Evolutionary conservation across 2,797 vertebrate species (phyloP).

Genomic region (Phylloscopus collybita): DNA sequence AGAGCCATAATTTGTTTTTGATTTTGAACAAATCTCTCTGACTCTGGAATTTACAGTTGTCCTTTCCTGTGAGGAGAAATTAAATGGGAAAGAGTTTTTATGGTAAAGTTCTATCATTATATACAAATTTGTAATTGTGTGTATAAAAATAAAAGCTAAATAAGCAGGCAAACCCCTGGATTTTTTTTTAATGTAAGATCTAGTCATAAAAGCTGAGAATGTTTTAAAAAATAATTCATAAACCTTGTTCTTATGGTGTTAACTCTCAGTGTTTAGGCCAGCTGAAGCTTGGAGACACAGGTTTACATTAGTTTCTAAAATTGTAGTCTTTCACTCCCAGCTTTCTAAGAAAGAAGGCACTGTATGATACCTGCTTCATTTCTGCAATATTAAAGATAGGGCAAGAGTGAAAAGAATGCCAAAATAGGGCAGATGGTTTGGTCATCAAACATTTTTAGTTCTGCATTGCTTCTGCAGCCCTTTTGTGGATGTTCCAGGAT

Average conservation of each 20-base stretch:
- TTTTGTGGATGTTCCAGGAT: not conserved
- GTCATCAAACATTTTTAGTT: not conserved
- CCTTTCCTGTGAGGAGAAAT: not conserved
- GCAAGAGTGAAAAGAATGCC: not conserved
- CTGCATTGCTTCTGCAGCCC: not conserved
- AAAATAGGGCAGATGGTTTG: not conserved
- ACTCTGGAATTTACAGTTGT: not conserved
- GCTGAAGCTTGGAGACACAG: not conserved
- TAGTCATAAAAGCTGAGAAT: not conserved
- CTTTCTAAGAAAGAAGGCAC: constrained; percentile 12
- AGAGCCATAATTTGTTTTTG: not conserved
- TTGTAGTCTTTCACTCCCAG: not conserved
- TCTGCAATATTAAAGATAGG: not conserved
- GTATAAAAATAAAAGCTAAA: not conserved
- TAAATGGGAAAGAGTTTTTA: not conserved
- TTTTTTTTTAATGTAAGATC: not conserved
- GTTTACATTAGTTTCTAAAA: constrained; percentile 19
- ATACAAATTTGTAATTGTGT: not conserved
- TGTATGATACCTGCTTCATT: not conserved
- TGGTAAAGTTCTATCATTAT: not conserved
- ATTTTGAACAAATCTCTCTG: not conserved
- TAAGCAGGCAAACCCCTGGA: not conserved
- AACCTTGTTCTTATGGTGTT: not conserved
- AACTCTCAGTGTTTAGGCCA: not conserved
- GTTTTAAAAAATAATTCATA: fast-evolving